Conservation (phyloP, 2,888 invertebrate species). For the Zaprionus bogoriensis region DNA sequence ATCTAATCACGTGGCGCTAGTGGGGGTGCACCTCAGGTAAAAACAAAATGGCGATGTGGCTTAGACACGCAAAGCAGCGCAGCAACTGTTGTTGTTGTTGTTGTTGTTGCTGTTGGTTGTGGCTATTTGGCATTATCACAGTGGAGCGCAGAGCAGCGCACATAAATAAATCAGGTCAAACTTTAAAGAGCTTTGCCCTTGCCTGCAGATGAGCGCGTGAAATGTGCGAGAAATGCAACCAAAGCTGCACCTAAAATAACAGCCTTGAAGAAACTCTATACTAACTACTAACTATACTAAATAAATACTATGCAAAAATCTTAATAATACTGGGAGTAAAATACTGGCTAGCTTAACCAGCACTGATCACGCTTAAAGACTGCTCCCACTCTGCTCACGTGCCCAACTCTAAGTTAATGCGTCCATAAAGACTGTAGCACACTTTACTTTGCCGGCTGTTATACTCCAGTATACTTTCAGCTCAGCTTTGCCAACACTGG, state of each 20-base stretch:
- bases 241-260: too few species aligned
- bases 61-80: conserved; percentile 41
- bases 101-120: conserved; percentile 10
- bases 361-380: too few species aligned
- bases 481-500: background rate
- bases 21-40: background rate
- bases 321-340: too few species aligned
- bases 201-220: conserved; percentile 33
- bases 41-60: conserved; percentile 37
- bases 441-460: too few species aligned
- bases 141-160: conserved; percentile 18
- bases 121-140: conserved; percentile 44
- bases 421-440: too few species aligned
- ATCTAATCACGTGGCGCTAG: conserved; percentile 52
- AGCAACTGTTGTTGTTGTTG: conserved; percentile 1
- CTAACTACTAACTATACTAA: background rate
- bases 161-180: conserved; percentile 58
- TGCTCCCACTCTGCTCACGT: too few species aligned
- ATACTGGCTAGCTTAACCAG: too few species aligned
- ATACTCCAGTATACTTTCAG: too few species aligned
- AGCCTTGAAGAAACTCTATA: too few species aligned
- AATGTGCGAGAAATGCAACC: background rate
- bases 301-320: too few species aligned
- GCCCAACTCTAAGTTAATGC: too few species aligned
- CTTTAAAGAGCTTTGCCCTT: conserved; percentile 39